A percentile compares a stretch with the other conserved stretches of the same genome.
phyloP scores from a whole-genome alignment of 2,888 invertebrate genomes.

The Belgica antarctica region DNA sequence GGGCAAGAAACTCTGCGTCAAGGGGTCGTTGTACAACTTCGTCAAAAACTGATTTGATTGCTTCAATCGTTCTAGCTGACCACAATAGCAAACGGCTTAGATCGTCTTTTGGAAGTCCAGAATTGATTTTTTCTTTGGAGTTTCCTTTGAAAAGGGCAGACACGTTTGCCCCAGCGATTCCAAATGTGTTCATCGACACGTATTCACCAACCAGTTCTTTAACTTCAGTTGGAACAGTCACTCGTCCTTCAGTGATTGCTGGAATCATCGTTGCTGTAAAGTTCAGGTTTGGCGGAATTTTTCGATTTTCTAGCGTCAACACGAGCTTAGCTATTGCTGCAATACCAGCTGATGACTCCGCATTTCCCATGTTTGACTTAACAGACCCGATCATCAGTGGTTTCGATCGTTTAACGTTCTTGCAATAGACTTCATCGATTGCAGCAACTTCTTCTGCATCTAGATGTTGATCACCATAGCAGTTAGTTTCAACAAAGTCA shows the following conservation, averaged over 20 bases:
- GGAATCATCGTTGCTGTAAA: constrained; percentile 60
- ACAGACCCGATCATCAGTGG: constrained; percentile 78
- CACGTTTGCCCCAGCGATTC: constrained; percentile 80
- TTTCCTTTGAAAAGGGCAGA: constrained; percentile 18
- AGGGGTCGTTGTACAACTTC: constrained; percentile 60
- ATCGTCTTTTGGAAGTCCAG: constrained; percentile 60
- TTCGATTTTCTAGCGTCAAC: constrained; percentile 71
- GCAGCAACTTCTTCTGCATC: constrained; percentile 90
- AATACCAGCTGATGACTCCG: constrained; percentile 76
- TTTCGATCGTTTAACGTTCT: constrained; percentile 60
- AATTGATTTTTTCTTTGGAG: constrained; percentile 51
- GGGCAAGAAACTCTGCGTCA: constrained; percentile 59
- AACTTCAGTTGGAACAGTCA: constrained; percentile 67
- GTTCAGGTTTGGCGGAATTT: constrained; percentile 77
- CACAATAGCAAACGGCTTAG: constrained; percentile 66
- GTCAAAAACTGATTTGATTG: constrained; percentile 62
- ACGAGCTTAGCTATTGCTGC: constrained; percentile 73
- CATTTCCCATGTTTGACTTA: constrained; percentile 85
- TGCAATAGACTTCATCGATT: constrained; percentile 74
- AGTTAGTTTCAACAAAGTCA: constrained; percentile 61
- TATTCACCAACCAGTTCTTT: constrained; percentile 67
- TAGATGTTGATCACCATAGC: constrained; percentile 68
- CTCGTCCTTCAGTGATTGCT: constrained; percentile 59
- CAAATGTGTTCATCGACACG: constrained; percentile 80
- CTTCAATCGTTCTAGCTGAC: constrained; percentile 73